Evolutionary conservation across 2,888 invertebrate genomes (phyloP).

Genomic region (Drosophila kokeensis): DNA sequence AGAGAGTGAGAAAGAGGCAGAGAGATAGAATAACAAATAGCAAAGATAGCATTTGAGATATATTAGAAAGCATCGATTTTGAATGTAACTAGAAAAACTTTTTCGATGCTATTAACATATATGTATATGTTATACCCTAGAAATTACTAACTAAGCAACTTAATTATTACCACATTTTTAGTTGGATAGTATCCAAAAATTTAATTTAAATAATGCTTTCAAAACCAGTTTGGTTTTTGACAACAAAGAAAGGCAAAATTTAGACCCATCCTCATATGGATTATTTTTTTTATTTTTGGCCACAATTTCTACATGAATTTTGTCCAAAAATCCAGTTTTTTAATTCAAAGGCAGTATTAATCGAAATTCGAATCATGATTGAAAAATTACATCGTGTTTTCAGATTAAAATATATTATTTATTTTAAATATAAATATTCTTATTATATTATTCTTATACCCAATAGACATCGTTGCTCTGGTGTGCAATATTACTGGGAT

Average conservation of each 20-base stretch:
- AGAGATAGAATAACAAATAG: background rate
- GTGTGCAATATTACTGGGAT: conserved; percentile 88
- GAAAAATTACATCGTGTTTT: background rate
- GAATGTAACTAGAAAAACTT: background rate
- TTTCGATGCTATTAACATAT: accelerated
- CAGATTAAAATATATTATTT: background rate
- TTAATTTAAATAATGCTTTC: background rate
- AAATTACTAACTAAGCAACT: background rate
- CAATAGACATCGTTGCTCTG: conserved; percentile 84
- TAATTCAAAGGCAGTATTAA: background rate
- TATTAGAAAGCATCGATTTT: background rate
- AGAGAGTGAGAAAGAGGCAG: background rate
- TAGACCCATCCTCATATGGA: background rate
- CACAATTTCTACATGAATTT: background rate
- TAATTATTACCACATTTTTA: background rate
- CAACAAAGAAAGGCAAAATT: too few relatives aligned
- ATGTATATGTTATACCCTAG: background rate
- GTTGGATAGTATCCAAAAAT: background rate
- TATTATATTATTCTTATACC: background rate
- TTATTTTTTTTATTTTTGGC: background rate
- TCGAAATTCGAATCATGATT: background rate
- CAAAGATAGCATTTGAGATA: background rate
- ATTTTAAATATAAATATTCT: background rate
- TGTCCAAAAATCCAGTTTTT: too few relatives aligned
- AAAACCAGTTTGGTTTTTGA: background rate